Percentiles rank a stretch among this genome's conserved stretches.
phyloP scores from a whole-genome alignment of 1,140 invertebrate species.

The Brachionus paranguensis region DNA sequence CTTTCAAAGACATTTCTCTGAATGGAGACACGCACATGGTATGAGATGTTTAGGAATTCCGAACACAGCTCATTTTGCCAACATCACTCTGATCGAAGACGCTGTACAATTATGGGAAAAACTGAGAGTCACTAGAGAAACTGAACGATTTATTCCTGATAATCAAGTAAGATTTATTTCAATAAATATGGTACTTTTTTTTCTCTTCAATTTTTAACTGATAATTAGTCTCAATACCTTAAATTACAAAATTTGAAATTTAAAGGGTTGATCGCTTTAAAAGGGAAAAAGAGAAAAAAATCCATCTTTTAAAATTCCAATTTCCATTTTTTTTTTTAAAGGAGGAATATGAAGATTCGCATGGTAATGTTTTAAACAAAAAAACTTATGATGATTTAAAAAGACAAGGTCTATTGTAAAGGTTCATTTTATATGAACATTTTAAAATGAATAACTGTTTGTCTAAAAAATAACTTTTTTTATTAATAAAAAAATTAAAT shows the following conservation, averaged over 20 bases:
- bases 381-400: slow-evolving; percentile 98
- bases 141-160: slow-evolving; percentile 90
- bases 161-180: slow-evolving; percentile 53
- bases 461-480: background rate
- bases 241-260: background rate
- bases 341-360: slow-evolving; percentile 97
- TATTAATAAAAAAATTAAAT: background rate
- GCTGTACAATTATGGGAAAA: slow-evolving; percentile 94
- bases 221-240: background rate
- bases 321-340: slow-evolving; percentile 59
- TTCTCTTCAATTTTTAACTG: background rate
- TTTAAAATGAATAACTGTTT: background rate
- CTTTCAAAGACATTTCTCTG: slow-evolving; percentile 98
- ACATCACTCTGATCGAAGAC: slow-evolving; percentile 98
- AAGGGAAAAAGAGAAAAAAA: too few relatives aligned
- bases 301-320: background rate
- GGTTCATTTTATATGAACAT: background rate
- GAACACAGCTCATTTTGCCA: slow-evolving; percentile 99
- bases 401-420: slow-evolving; percentile 83
- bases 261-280: background rate
- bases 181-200: too few relatives aligned
- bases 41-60: slow-evolving; percentile 98
- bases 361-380: slow-evolving; percentile 95
- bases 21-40: slow-evolving; percentile 98
- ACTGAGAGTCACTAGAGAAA: slow-evolving; percentile 85